Evolutionary conservation across 2,797 vertebrate species (phyloP).

Genomic region (Diglossa cyanea): DNA sequence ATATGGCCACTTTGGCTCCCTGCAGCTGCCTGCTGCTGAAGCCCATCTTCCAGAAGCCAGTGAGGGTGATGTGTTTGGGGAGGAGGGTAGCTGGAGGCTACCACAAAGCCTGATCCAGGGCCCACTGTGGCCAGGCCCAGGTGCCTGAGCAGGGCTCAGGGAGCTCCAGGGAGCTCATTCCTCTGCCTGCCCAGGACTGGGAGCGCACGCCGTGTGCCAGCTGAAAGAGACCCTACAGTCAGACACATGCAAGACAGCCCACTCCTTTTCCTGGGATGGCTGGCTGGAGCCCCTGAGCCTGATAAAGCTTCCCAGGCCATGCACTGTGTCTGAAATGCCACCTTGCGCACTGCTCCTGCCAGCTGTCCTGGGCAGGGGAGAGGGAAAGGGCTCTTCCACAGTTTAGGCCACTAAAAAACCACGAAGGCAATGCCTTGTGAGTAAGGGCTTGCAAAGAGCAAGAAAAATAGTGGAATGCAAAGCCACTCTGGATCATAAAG

Average conservation of each 20-base stretch:
- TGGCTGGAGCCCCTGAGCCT: fast-evolving
- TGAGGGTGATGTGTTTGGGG: fast-evolving
- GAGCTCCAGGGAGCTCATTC: not conserved
- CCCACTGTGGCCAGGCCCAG: not conserved
- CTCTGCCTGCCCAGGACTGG: not conserved
- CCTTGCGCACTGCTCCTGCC: not conserved
- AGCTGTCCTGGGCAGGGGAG: not conserved
- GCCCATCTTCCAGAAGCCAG: not conserved
- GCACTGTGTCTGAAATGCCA: not conserved
- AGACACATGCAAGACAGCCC: not conserved
- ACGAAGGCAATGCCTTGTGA: fast-evolving
- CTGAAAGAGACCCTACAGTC: not conserved
- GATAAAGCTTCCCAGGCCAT: not conserved
- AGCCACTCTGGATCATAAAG: not conserved
- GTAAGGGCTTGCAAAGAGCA: not conserved
- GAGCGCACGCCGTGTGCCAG: not conserved
- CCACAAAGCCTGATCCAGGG: not conserved
- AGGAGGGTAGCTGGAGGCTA: not conserved
- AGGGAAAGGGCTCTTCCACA: not conserved
- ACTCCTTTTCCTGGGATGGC: fast-evolving
- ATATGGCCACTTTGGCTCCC: not conserved
- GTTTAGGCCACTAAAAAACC: not conserved
- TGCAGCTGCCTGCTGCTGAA: not conserved
- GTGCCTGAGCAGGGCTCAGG: not conserved
- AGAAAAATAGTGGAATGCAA: not conserved